Base-by-base conservation (phyloP, 2,113 vertebrate genomes). In the Oncorhynchus gorbuscha region DNA sequence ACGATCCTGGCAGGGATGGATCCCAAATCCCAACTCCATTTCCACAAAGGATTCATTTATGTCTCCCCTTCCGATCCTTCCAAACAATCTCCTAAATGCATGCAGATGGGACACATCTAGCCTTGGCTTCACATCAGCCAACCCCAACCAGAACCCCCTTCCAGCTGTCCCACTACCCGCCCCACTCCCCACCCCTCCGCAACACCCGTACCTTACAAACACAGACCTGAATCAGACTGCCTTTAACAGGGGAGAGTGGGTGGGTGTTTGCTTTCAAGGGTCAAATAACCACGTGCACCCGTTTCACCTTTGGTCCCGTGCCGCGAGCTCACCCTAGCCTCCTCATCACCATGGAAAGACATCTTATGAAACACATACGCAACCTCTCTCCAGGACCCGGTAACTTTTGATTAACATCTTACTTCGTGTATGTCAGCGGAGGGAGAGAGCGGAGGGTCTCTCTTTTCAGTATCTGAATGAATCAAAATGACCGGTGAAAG, bases 101-200 rank as follows among this genome's bases (percentile, higher is more conserved):
- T 69, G 75, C 89, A 87, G 84, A 87, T 86, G 82, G 80, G 72
- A 74, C 32, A 76, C 73, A 72, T 83, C 71, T 78, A 24, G 73
- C 28, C 45, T 73, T 86, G 85, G 84, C 84, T 81, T 6, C 0
- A 2, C 18, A 62, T 72, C 69, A 76, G 35, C 68, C 26, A 18
- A 39, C 67, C 64, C 45, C 35, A 48, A 39, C 65, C 32, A 28
- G 26, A 61, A 68, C 39, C 64, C 16, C 64, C 65, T 82, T 75
- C 72, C 30, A 65, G 26, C 20, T 64, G 51, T 55, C 16, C 51
- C 12, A 55, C 16, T 55, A 55, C 4, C 14, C 49, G 0, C 49
- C 49, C 16, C 16, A 14, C 51, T 55, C 55, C 70, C 49, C 69
- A 51, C 16, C 16, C 49, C 51, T 55, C 55, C 70, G 62, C 69